Evolutionary conservation across 2,888 invertebrate genomes (phyloP).

Genomic region (Thera britannica): DNA sequence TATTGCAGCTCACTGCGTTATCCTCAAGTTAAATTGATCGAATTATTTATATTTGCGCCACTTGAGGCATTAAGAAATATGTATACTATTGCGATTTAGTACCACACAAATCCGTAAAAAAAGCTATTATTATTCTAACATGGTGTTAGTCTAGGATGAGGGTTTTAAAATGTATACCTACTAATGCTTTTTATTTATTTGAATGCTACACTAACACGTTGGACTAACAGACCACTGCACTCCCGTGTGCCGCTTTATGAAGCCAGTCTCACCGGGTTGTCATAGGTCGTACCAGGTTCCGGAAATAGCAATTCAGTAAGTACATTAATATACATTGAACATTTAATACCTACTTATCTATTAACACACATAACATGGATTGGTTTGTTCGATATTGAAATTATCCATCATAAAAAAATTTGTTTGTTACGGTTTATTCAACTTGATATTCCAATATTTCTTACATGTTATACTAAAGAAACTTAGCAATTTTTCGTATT

Average conservation of each 20-base stretch:
- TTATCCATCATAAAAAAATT: neutral
- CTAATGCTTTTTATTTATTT: constrained; percentile 24
- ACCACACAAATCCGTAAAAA: too few species aligned
- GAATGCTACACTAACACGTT: constrained; percentile 56
- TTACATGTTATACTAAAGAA: neutral
- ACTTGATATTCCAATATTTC: neutral
- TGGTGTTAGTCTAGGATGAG: neutral
- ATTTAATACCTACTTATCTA: neutral
- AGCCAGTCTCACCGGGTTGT: constrained; percentile 70
- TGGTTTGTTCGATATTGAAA: neutral
- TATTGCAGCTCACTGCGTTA: too few species aligned
- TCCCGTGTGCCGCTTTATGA: constrained; percentile 84
- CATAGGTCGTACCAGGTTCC: constrained; percentile 76
- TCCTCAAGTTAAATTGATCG: too few species aligned
- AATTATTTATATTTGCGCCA: too few species aligned
- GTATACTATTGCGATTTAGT: too few species aligned
- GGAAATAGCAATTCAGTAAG: constrained; percentile 82
- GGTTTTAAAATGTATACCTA: neutral
- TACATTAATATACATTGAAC: constrained; percentile 43
- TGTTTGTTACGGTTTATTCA: neutral
- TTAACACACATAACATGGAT: neutral
- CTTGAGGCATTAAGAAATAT: too few species aligned
- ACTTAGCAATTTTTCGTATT: constrained; percentile 37
- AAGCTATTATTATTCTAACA: too few species aligned
- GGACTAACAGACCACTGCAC: constrained; percentile 83